Conservation (phyloP, 2,797 vertebrate genomes). For the Sebastes taczanowskii region DNA sequence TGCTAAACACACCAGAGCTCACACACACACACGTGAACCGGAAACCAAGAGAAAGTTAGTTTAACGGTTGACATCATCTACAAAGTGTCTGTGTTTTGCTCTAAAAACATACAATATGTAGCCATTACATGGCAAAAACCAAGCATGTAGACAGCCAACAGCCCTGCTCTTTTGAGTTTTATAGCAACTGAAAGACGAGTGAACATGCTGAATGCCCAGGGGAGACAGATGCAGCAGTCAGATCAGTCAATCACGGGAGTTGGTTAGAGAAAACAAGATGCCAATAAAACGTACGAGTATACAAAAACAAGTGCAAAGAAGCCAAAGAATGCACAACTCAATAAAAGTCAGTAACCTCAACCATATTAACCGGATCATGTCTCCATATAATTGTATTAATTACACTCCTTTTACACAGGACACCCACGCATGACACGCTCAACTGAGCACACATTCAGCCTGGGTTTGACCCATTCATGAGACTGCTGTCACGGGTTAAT, state of each 20-base stretch:
- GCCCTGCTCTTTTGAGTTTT: background rate
- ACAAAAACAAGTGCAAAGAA: constrained; percentile 4
- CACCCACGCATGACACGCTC: background rate
- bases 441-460: background rate
- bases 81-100: background rate
- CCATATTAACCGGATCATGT: background rate
- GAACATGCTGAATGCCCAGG: constrained; percentile 8
- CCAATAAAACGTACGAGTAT: background rate
- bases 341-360: background rate
- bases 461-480: background rate
- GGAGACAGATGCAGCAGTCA: constrained; percentile 17
- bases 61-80: constrained; percentile 8
- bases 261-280: constrained; percentile 24
- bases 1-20: background rate
- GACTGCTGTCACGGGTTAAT: background rate
- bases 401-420: background rate
- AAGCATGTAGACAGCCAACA: background rate
- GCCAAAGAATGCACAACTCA: background rate
- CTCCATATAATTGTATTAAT: background rate
- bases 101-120: background rate
- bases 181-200: constrained; percentile 15
- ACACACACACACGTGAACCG: background rate
- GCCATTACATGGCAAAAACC: background rate
- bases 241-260: constrained; percentile 46
- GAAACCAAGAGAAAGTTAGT: background rate